Evolutionary conservation across 2,113 vertebrate genomes (phyloP), one percentile per base, ranked within the genome.

Genomic region (Nycticorax nycticorax): DNA sequence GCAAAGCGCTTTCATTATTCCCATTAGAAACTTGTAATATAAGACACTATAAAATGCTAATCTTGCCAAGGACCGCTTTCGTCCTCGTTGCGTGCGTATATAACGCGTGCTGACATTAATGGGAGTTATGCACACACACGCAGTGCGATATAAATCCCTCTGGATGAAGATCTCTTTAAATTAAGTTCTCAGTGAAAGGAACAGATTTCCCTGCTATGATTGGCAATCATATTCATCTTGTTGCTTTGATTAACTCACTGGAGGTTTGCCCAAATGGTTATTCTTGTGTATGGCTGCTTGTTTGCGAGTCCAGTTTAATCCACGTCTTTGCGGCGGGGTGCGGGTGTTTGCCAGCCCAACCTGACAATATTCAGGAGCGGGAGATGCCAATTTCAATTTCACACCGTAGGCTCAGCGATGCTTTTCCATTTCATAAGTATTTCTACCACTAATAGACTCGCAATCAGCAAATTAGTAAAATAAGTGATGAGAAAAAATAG

Each of bases 401-500:
- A 92, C 74, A 92, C 95, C 24, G 4, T 35, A 22, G 53, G n/a
- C 85, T 88, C 94, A 96, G 84, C 3, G 23, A 80, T 59, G 85
- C 85, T 93, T 96, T 96, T 95, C 95, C 85, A 93, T 93, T 84
- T 95, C 87, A 3, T 53, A 78, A 92, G 94, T 78, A 71, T 95
- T 97, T 94, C 87, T 76, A 81, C 82, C 84, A 66, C 88, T 96
- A 94, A 97, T 66, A 86, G 91, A 91, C 94, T 97, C 37, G 32
- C 93, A 96, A 83, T 92, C 88, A 97, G 95, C 96, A 97, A 96
- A 97, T 93, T 82, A 96, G 91, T 86, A 47, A 72, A 75, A 72
- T 93, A 94, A 97, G 68, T 75, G 96, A 91, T 62, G 92, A 92
- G 89, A 85, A 95, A 92, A 89, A 93, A 79, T 82, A 92, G 92